phyloP scores from a whole-genome alignment of 2,797 vertebrate genomes.

The Xerus rutilus region DNA sequence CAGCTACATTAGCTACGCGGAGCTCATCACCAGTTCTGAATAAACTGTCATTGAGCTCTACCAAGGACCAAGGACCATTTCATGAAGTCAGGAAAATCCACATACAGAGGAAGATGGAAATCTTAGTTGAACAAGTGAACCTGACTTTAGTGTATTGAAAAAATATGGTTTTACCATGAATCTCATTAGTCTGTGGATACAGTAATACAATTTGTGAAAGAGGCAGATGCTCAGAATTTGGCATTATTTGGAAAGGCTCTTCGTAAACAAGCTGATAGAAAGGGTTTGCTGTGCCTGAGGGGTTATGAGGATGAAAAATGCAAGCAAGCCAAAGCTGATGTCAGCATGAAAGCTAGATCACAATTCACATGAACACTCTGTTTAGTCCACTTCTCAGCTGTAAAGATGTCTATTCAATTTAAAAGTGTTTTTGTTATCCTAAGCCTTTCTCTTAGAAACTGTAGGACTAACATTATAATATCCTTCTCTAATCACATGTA shows the following conservation, averaged over 20 bases:
- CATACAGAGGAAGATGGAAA: slow-evolving; percentile 90
- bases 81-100: slow-evolving; percentile 88
- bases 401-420: slow-evolving; percentile 63
- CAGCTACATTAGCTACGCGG: slow-evolving; percentile 82
- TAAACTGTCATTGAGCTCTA: slow-evolving; percentile 79
- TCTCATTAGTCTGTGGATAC: slow-evolving; percentile 92
- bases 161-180: slow-evolving; percentile 87
- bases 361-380: neutral
- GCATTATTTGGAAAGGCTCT: slow-evolving; percentile 94
- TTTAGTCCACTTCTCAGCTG: slow-evolving; percentile 78
- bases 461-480: neutral
- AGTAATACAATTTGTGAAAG: slow-evolving; percentile 94
- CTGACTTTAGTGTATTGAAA: slow-evolving; percentile 90
- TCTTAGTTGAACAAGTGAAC: slow-evolving; percentile 93
- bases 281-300: slow-evolving; percentile 93
- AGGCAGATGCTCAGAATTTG: slow-evolving; percentile 92
- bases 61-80: slow-evolving; percentile 84
- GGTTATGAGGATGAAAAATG: slow-evolving; percentile 96
- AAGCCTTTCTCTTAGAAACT: slow-evolving; percentile 42
- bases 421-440: slow-evolving; percentile 55
- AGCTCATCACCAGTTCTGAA: slow-evolving; percentile 85
- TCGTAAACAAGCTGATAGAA: slow-evolving; percentile 91
- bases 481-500: slow-evolving; percentile 25
- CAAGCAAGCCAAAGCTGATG: slow-evolving; percentile 93
- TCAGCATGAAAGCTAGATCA: slow-evolving; percentile 94